A percentile compares a stretch with the other conserved stretches of the same genome.
phyloP scores from a whole-genome alignment of 2,888 invertebrate species.

The Nomada goodeniana region DNA sequence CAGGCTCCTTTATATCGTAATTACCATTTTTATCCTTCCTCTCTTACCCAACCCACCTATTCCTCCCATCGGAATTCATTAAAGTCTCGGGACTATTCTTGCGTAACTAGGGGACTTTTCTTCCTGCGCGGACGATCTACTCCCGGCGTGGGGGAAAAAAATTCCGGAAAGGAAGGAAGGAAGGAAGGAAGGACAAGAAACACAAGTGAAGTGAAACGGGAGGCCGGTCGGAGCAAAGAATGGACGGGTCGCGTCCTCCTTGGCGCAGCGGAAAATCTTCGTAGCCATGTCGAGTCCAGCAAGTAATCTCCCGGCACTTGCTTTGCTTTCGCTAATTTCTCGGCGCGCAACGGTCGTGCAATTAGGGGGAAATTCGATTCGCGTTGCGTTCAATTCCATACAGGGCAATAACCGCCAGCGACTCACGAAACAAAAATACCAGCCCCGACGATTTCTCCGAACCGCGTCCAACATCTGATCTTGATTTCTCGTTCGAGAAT shows the following conservation, averaged over 20 bases:
- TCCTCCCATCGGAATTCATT: constrained; percentile 82
- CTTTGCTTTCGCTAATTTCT: constrained; percentile 37
- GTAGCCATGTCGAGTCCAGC: constrained; percentile 40
- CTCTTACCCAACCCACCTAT: constrained; percentile 60
- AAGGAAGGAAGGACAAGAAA: constrained; percentile 5
- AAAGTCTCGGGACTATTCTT: constrained; percentile 78
- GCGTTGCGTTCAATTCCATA: constrained; percentile 59
- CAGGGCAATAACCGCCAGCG: not conserved
- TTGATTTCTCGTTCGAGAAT: too few relatives aligned
- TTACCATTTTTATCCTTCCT: constrained; percentile 81
- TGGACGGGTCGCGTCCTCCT: constrained; percentile 50
- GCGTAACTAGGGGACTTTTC: constrained; percentile 75
- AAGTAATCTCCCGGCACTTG: constrained; percentile 67
- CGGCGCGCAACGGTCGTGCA: constrained; percentile 45
- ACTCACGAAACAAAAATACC: constrained; percentile 14
- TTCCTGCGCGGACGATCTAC: constrained; percentile 54
- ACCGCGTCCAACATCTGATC: too few relatives aligned
- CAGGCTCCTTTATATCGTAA: constrained; percentile 81
- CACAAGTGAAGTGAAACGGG: not conserved
- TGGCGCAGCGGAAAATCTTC: constrained; percentile 56
- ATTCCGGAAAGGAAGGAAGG: constrained; percentile 32
- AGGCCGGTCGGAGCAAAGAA: not conserved
- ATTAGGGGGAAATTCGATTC: constrained; percentile 60
- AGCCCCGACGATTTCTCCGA: not conserved
- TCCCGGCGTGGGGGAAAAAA: constrained; percentile 45